Evolutionary conservation across 2,113 vertebrate genomes (phyloP), one percentile per base, ranked within the genome.

Genomic region (Mustelus asterias): DNA sequence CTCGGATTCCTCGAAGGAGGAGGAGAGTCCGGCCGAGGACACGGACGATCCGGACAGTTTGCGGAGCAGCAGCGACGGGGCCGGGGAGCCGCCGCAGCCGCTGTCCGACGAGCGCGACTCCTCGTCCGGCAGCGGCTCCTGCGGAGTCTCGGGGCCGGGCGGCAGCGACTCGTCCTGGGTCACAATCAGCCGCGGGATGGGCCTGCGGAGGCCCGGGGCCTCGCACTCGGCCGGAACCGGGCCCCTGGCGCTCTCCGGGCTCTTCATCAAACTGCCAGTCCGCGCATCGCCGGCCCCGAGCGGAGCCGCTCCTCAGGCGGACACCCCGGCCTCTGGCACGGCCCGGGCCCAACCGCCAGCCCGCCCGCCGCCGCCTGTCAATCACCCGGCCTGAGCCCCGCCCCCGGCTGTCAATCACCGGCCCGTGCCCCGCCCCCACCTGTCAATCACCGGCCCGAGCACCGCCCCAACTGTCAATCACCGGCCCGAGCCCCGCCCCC

Each of bases 1-100:
- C 96, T 99, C 98, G 0, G 98, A 98, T 96, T 98, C 98, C 96
- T 99, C 98, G 94, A 98, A 99, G 65, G 98, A 99, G 7, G 98
- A 98, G 20, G 98, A 99, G 80, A 98, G 97, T 8, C 63, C 94
- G 6, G 97, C 96, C 18, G 94, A 95, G 24, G 67, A 95, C 24
- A 86, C 3, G 26, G 98, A 98, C 1, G 98, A 98, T 96, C 97
- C 98, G 96, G 98, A 98, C 54, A 98, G 97, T 96, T 98, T 98
- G 95, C 98, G 97, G 1, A 96, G 97, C 0, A 97, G 97, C 0
- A 97, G 96, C 76, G 97, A 97, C 14, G 97, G 97, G 0, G 97
- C 96, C 0, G 97, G 98, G 58, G 98, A 98, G 9, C 97, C 97
- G 5, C 98, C 97, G 70, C 97, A 98, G 69, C 98, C 98, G 96